Conservation (phyloP, 2,797 vertebrate genomes). For the Enteromius thamalakanensis region DNA sequence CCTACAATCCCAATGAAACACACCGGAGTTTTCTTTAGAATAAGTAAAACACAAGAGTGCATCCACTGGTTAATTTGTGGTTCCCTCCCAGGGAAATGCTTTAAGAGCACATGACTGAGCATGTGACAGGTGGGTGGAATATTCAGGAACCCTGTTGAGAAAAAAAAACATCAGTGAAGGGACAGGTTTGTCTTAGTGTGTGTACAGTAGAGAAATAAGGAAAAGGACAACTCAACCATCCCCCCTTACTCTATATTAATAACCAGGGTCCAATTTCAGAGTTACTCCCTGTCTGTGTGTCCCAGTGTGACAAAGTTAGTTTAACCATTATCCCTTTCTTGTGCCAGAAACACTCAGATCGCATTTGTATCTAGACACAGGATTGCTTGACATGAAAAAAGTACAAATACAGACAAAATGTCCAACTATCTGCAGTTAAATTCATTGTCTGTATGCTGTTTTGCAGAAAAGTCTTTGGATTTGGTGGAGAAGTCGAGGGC, state of each 20-base stretch:
- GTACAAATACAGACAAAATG: not conserved
- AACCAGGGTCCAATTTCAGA: conserved; percentile 65
- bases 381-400: not conserved
- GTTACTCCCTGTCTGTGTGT: conserved; percentile 57
- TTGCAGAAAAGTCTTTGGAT: not conserved
- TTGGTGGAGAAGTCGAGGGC: conserved; percentile 5
- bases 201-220: conserved; percentile 11
- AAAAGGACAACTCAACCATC: conserved; percentile 19
- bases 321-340: conserved; percentile 18
- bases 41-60: not conserved
- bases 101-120: conserved; percentile 25
- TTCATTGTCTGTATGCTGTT: not conserved
- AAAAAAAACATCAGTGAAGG: not conserved
- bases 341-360: not conserved
- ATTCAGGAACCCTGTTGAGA: not conserved
- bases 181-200: not conserved
- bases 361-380: not conserved
- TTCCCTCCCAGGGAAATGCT: conserved; percentile 11
- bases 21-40: not conserved
- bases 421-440: not conserved
- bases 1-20: not conserved
- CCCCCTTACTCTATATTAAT: conserved; percentile 55
- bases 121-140: conserved; percentile 25
- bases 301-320: conserved; percentile 29
- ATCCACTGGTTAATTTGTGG: not conserved